Evolutionary conservation across 1,140 invertebrate species (phyloP), one percentile per base, ranked within the genome.

Genomic region (Zaprionus capensis): DNA sequence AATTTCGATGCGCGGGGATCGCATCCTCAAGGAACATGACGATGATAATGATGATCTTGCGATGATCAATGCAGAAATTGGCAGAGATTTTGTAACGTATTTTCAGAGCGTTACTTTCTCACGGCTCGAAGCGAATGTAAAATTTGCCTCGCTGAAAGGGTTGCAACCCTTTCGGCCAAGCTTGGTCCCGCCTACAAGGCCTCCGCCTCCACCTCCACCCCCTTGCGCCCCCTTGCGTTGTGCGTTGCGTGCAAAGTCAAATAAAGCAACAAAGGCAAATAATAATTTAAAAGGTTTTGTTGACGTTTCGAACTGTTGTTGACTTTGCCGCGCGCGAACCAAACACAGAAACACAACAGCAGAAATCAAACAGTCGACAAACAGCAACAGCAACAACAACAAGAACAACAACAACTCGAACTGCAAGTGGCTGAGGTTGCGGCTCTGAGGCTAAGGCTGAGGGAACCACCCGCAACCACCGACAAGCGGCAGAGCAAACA

Each of bases 221-320:
- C 17, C 4, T 12, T 66, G 71, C 80, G 55, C 66, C 44, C 38
- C 4, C 17, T n/a, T 22, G 22, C 28, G 12, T 24, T 36, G 57
- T 31, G 41, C 36, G 36, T 51, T 72, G 73, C 28, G 61, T 55
- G 57, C 61, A 73, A 91, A 91, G 71, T 87, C 74, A 91, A 91
- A 91, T 86, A 91, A 85, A 78, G 79, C 80, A 82, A 87, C 84
- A 87, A 87, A 91, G 78, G 82, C 80, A 91, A 91, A 91, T 91
- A 91, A 91, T 91, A 91, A 91, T 91, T 91, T 91, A 91, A 91
- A 91, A 91, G 88, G 88, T 88, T 91, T 86, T 91, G 88, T 91
- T 91, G 88, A 91, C 90, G 84, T 91, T 91, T 88, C 84, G 81
- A 91, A 91, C 84, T 84, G 84, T 91, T 91, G 88, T 91, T 90